These are phyloP conservation scores for Brotula barbata DNA, from an alignment of 2,797 vertebrate genomes.

Conservation along the genomic window DNA sequence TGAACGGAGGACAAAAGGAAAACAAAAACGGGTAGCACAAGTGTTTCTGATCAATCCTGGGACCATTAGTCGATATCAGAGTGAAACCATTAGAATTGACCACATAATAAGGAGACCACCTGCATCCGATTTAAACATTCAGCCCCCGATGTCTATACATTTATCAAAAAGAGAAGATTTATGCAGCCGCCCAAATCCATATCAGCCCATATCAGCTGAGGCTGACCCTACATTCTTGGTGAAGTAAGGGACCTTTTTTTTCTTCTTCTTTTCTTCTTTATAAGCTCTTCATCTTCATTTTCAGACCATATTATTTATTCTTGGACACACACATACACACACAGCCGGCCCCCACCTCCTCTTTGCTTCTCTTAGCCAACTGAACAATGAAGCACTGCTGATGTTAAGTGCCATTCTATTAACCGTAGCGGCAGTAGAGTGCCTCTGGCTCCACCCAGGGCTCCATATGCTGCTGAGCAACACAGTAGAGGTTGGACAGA, in stretches of 20 bases:
- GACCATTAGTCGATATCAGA: conserved; percentile 29
- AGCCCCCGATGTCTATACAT: conserved; percentile 7
- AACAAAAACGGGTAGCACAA: conserved; percentile 6
- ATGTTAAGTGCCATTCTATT: conserved; percentile 59
- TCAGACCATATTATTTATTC: not conserved
- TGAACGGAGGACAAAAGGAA: not conserved
- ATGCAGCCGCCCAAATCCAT: conserved; percentile 1
- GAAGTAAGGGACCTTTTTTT: not conserved
- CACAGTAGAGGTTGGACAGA: conserved; percentile 7
- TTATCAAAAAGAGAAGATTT: conserved; percentile 22
- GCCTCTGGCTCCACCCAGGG: conserved; percentile 41
- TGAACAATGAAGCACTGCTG: conserved; percentile 52
- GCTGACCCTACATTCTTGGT: not conserved
- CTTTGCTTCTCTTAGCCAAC: conserved; percentile 12
- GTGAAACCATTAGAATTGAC: conserved; percentile 24
- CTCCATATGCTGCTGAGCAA: conserved; percentile 44
- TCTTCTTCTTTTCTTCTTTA: not conserved
- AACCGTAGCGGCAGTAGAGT: conserved; percentile 27
- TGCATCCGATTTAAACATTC: conserved; percentile 43
- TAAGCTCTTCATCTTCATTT: not conserved
- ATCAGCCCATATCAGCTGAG: not conserved
- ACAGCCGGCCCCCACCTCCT: conserved; percentile 13
- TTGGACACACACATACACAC: not conserved
- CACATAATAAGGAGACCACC: conserved; percentile 25
- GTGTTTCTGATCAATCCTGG: conserved; percentile 44